phyloP scores from a whole-genome alignment of 2,888 invertebrate genomes.

The Esperia sulphurella region DNA sequence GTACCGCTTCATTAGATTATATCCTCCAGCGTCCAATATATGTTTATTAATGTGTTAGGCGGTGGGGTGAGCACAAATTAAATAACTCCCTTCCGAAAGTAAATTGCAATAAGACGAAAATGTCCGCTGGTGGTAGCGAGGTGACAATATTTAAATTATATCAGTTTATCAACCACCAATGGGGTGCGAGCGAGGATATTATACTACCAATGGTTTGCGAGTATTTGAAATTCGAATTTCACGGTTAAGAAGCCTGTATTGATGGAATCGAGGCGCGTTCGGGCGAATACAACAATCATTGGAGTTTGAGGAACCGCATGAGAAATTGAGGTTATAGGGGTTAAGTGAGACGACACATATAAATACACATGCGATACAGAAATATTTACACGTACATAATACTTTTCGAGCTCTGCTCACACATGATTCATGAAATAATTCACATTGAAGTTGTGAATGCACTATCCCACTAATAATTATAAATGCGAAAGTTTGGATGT shows the following conservation, averaged over 20 bases:
- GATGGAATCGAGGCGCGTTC: slow-evolving; percentile 25
- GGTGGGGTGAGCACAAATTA: slow-evolving; percentile 50
- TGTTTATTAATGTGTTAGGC: slow-evolving; percentile 56
- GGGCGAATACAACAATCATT: slow-evolving; percentile 27
- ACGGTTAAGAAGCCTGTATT: slow-evolving; percentile 6
- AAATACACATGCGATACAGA: too few relatives aligned
- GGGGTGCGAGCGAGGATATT: slow-evolving; percentile 25
- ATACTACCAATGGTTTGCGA: slow-evolving; percentile 9
- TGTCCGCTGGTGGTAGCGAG: slow-evolving; percentile 41
- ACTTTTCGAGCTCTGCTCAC: too few relatives aligned
- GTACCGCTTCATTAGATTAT: slow-evolving; percentile 13
- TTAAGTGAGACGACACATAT: too few relatives aligned
- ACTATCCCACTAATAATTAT: too few relatives aligned
- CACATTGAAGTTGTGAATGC: too few relatives aligned
- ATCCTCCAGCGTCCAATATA: slow-evolving; percentile 37
- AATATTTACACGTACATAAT: too few relatives aligned
- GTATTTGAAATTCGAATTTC: slow-evolving; percentile 56
- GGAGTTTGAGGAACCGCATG: background rate
- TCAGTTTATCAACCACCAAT: slow-evolving; percentile 65
- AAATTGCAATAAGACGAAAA: slow-evolving; percentile 70
- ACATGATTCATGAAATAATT: too few relatives aligned
- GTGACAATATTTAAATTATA: slow-evolving; percentile 75
- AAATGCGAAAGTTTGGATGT: too few relatives aligned
- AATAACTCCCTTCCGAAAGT: slow-evolving; percentile 67
- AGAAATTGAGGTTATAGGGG: background rate